Percentiles rank a stretch among this genome's conserved stretches.
phyloP scores from a whole-genome alignment of 2,888 invertebrate species.

The Plagodis dolabraria region DNA sequence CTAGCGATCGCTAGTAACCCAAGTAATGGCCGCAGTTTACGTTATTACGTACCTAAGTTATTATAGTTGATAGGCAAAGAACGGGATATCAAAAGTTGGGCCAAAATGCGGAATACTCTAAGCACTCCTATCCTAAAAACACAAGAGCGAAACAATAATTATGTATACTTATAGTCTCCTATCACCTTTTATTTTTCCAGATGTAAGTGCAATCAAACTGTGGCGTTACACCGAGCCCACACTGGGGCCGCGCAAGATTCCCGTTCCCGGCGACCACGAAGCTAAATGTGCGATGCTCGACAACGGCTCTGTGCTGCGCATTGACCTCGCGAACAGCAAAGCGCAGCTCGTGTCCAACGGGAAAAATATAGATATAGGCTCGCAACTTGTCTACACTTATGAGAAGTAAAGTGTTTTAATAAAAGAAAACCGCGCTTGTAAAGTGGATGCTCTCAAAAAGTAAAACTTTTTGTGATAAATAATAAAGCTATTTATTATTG shows the following conservation, averaged over 20 bases:
- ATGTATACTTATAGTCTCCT: background rate
- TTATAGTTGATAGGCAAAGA: too few species aligned
- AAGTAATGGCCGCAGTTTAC: too few species aligned
- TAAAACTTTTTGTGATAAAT: constrained; percentile 35
- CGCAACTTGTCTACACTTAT: constrained; percentile 81
- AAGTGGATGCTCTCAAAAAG: background rate
- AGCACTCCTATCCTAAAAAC: background rate
- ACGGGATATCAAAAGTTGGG: too few species aligned
- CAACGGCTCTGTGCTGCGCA: constrained; percentile 74
- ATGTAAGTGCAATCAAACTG: constrained; percentile 86
- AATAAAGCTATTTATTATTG: constrained; percentile 44
- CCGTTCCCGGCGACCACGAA: constrained; percentile 87
- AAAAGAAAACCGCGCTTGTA: background rate
- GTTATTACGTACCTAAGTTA: too few species aligned
- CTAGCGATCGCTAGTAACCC: too few species aligned
- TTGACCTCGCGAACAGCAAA: constrained; percentile 74
- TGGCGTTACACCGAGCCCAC: constrained; percentile 92
- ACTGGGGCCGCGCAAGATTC: constrained; percentile 91
- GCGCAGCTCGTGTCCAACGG: constrained; percentile 76
- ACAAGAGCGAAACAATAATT: background rate
- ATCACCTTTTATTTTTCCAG: constrained; percentile 75
- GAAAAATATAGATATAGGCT: constrained; percentile 77
- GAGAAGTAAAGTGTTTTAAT: constrained; percentile 52
- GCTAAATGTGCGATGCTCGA: constrained; percentile 85
- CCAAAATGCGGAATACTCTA: too few species aligned